phyloP scores from a whole-genome alignment of 1,140 invertebrate genomes.

The Cardiocondyla obscurior region DNA sequence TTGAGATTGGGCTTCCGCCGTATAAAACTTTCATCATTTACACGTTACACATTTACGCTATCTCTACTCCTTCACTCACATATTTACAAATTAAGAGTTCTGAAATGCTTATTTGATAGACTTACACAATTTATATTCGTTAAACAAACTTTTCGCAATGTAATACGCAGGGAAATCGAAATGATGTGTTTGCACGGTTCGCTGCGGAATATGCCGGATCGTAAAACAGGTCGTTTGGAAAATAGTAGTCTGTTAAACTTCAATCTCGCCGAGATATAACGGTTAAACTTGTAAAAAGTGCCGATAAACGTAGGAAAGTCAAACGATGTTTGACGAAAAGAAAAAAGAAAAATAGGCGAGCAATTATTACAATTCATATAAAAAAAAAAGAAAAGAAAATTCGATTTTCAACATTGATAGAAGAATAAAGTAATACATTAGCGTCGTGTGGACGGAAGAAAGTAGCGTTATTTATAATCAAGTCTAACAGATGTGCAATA shows the following conservation, averaged over 20 bases:
- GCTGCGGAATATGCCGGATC: background rate
- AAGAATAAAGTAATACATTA: no score
- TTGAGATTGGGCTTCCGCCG: background rate
- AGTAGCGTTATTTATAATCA: background rate
- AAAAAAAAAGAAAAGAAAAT: background rate
- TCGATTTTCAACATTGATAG: background rate
- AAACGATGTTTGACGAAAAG: background rate
- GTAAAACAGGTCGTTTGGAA: conserved; percentile 9
- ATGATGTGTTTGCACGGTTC: background rate
- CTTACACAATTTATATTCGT: background rate
- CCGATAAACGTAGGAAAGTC: background rate
- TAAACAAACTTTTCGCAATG: conserved; percentile 10
- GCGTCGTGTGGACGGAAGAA: no score
- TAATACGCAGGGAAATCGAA: background rate
- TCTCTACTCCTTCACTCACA: background rate
- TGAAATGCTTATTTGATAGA: background rate
- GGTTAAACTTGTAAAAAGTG: background rate
- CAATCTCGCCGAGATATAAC: background rate
- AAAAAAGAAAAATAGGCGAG: background rate
- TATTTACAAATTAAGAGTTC: background rate
- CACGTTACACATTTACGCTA: no score
- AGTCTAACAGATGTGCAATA: background rate
- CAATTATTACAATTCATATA: background rate
- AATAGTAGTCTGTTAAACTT: background rate
- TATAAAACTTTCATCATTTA: background rate